phyloP scores from a whole-genome alignment of 2,888 invertebrate genomes.

The Saturnia japonica region DNA sequence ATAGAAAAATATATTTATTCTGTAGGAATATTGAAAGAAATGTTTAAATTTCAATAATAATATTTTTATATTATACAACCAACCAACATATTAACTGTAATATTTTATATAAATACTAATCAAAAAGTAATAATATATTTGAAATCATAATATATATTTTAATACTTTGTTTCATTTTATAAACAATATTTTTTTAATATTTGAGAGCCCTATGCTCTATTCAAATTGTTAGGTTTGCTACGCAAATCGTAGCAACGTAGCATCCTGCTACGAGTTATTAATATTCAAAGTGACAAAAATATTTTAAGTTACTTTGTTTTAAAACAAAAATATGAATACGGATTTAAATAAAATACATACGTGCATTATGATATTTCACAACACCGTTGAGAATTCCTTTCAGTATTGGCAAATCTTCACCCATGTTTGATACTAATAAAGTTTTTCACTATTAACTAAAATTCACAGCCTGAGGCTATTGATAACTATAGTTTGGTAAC shows the following conservation, averaged over 20 bases:
- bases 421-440: conserved; percentile 85
- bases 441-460: conserved; percentile 68
- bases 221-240: conserved; percentile 7
- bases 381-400: conserved; percentile 95
- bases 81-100: no score
- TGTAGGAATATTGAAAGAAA: neutral
- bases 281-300: neutral
- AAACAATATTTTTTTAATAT: neutral
- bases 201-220: neutral
- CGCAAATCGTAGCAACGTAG: conserved; percentile 19
- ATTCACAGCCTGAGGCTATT: conserved; percentile 79
- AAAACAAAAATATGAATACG: conserved; percentile 2
- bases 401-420: conserved; percentile 94
- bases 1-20: neutral
- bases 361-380: conserved; percentile 95
- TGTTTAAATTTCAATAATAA: neutral
- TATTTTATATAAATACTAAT: neutral
- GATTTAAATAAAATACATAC: conserved; percentile 84
- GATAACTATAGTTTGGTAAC: conserved; percentile 73
- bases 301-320: neutral
- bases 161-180: neutral
- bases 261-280: conserved; percentile 10
- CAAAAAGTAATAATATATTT: neutral
- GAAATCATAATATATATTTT: neutral
- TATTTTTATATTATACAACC: no score